phyloP scores from a whole-genome alignment of 2,888 invertebrate genomes.

The Synanthedon myopaeformis region DNA sequence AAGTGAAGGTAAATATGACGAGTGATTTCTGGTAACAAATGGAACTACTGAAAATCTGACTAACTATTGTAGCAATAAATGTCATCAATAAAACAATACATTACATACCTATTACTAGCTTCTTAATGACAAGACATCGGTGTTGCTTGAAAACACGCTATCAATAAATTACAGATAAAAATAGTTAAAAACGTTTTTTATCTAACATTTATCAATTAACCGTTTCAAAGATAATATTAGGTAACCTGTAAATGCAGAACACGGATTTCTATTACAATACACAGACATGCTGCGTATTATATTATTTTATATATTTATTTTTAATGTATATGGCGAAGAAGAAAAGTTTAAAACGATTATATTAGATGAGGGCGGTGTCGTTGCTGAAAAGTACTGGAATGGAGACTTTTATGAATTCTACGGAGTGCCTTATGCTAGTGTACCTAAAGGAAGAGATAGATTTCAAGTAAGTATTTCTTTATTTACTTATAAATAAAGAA shows the following conservation, averaged over 20 bases:
- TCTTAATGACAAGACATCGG: too few species aligned
- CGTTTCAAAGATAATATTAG: too few species aligned
- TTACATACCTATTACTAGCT: too few species aligned
- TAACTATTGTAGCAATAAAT: not conserved
- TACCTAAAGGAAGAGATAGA: slow-evolving; percentile 39
- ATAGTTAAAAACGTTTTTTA: too few species aligned
- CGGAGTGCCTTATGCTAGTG: slow-evolving; percentile 49
- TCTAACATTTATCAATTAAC: slow-evolving; percentile 3
- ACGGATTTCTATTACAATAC: slow-evolving; percentile 2
- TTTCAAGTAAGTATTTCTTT: slow-evolving; percentile 36
- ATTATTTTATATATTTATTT: slow-evolving; percentile 20
- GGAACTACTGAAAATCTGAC: not conserved
- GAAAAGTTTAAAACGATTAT: slow-evolving; percentile 24
- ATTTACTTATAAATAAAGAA: too few species aligned
- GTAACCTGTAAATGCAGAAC: not conserved
- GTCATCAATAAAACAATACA: not conserved
- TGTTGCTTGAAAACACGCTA: too few species aligned
- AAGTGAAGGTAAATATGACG: not conserved
- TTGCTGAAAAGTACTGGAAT: slow-evolving; percentile 51
- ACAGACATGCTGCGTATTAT: slow-evolving; percentile 27
- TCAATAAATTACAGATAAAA: too few species aligned
- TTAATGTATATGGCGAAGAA: slow-evolving; percentile 15
- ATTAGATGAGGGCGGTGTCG: slow-evolving; percentile 37
- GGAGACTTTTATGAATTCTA: slow-evolving; percentile 54
- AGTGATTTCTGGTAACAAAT: not conserved